These are phyloP conservation scores for Odontamblyopus lacepedii DNA, from an alignment of 2,797 vertebrate species.

Conservation along the genomic window DNA sequence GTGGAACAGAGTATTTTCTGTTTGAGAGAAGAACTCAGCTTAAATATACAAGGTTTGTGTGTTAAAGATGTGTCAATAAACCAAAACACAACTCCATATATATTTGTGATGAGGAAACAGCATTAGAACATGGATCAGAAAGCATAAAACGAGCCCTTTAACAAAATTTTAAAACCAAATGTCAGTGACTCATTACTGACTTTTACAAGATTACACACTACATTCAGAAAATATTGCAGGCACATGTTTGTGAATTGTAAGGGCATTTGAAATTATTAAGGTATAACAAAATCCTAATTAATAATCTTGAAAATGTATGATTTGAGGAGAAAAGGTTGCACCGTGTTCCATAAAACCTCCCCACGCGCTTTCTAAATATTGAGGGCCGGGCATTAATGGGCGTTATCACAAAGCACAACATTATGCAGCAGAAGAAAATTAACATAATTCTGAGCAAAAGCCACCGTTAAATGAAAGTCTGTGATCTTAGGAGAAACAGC, in stretches of 20 bases:
- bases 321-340: background rate
- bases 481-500: background rate
- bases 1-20: no score
- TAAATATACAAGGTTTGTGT: no score
- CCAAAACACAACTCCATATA: no score
- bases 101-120: no score
- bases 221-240: background rate
- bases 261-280: background rate
- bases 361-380: background rate
- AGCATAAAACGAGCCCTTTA: no score
- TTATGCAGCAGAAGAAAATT: constrained; percentile 10
- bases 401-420: constrained; percentile 6
- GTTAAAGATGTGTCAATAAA: no score
- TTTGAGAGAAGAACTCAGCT: no score
- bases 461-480: constrained; percentile 13
- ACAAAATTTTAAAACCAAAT: no score
- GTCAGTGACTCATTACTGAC: background rate
- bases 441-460: constrained; percentile 8
- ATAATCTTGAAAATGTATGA: background rate
- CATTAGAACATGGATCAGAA: no score
- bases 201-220: background rate
- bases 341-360: background rate
- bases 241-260: background rate
- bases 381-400: constrained; percentile 8
- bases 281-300: background rate